These are phyloP conservation scores for Erynnis tages DNA, from an alignment of 2,888 invertebrate species.

Conservation along the genomic window DNA sequence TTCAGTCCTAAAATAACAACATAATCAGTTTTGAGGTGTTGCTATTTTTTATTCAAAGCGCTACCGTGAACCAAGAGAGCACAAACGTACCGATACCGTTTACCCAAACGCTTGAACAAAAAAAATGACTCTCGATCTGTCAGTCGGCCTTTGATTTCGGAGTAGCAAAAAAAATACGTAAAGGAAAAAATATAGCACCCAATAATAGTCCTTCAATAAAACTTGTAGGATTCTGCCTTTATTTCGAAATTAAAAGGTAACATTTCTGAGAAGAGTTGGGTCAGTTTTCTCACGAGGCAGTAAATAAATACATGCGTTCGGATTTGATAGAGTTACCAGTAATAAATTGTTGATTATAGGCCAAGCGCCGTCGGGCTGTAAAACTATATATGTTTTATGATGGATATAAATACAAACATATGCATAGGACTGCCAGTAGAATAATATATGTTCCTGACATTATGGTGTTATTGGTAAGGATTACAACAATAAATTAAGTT, in stretches of 20 bases:
- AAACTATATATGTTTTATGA: slow-evolving; percentile 67
- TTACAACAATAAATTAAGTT: no score
- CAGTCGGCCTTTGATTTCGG: slow-evolving; percentile 37
- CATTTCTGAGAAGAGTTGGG: slow-evolving; percentile 63
- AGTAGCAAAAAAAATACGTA: slow-evolving; percentile 53
- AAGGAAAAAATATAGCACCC: slow-evolving; percentile 51
- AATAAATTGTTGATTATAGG: slow-evolving; percentile 74
- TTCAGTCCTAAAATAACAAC: slow-evolving; percentile 53
- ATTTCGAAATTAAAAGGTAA: slow-evolving; percentile 72
- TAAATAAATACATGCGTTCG: slow-evolving; percentile 51
- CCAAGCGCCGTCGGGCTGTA: slow-evolving; percentile 66
- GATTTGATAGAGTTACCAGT: slow-evolving; percentile 69
- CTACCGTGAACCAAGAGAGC: slow-evolving; percentile 53
- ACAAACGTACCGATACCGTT: slow-evolving; percentile 43
- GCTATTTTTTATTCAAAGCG: slow-evolving; percentile 39
- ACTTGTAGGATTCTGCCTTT: slow-evolving; percentile 67
- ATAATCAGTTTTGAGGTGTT: slow-evolving; percentile 31
- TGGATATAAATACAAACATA: slow-evolving; percentile 53
- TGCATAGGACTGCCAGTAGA: slow-evolving; percentile 16
- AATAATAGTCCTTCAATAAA: slow-evolving; percentile 68
- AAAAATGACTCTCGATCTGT: slow-evolving; percentile 33
- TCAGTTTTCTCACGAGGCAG: slow-evolving; percentile 65
- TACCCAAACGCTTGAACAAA: slow-evolving; percentile 48
- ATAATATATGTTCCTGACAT: background rate
- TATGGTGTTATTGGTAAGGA: background rate